Percentiles rank a stretch among this genome's conserved stretches.
Conservation (phyloP, 2,888 invertebrate species). For the Entomobrya multifasciata region DNA sequence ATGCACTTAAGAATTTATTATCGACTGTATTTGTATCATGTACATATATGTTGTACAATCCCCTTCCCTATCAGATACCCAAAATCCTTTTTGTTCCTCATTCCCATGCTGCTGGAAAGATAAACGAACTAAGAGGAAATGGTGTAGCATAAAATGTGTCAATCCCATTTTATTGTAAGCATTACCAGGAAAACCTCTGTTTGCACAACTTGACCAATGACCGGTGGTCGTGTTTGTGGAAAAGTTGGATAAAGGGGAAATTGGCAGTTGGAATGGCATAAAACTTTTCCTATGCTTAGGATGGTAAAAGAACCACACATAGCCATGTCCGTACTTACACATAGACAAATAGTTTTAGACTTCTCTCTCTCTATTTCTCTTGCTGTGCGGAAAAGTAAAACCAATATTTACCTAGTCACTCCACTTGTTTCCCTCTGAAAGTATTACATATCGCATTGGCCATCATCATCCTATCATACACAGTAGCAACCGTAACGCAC, state of each 20-base stretch:
- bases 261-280: conserved; percentile 32
- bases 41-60: too few species aligned
- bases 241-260: conserved; percentile 4
- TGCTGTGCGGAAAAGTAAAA: conserved; percentile 31
- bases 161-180: not conserved
- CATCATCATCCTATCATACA: not conserved
- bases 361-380: not conserved
- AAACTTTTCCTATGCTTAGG: not conserved
- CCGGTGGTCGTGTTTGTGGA: not conserved
- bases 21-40: too few species aligned
- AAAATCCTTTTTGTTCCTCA: too few species aligned
- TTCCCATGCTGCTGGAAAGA: not conserved
- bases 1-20: too few species aligned
- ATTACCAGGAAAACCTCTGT: conserved; percentile 5
- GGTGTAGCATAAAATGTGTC: conserved; percentile 26
- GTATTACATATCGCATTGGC: not conserved
- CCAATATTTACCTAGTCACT: conserved; percentile 46
- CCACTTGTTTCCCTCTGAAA: not conserved
- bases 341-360: not conserved
- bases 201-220: conserved; percentile 14
- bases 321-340: too few species aligned
- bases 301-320: too few species aligned
- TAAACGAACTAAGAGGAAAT: not conserved
- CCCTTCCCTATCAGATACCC: too few species aligned
- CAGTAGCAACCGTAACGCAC: too few species aligned